Evolutionary conservation across 2,888 invertebrate species (phyloP), one percentile per base, ranked within the genome.

Genomic region (Clitarchus hookeri): DNA sequence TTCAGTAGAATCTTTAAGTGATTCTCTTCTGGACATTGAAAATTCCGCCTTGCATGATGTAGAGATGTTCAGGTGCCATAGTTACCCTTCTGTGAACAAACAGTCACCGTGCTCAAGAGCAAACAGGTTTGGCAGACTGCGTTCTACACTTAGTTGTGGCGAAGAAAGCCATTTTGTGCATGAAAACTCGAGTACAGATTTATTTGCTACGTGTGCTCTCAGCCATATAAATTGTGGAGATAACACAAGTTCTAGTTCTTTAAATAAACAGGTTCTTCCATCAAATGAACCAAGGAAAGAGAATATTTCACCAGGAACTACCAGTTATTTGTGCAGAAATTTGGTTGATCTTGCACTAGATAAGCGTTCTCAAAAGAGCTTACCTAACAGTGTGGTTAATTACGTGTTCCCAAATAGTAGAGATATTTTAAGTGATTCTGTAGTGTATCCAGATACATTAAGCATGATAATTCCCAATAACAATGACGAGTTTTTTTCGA

Each of bases 241-340:
- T 48, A 13, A 16, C 48, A 16, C 16, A 48, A 48, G 48, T 48
- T 48, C n/a, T 65, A n/a, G 65, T n/a, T 65, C 65, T 23, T n/a
- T n/a, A 19, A 19, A 8, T 65, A 19, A n/a, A 23, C n/a, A 19
- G 65, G n/a, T 6, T 8, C n/a, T 19, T 19, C 13, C 16, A 8
- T n/a, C 65, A n/a, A n/a, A 65, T n/a, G 65, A 65, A 65, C 65
- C 65, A n/a, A 65, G 65, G 65, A n/a, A n/a, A 65, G n/a, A 65
- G 23, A 65, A n/a, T 19, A n/a, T 65, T n/a, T 65, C 65, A n/a
- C 65, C 65, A n/a, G 65, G 65, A 65, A 19, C 65, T 65, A n/a
- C 23, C 65, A n/a, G 8, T 65, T 65, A 65, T n/a, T n/a, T n/a
- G 65, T 65, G 65, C 65, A 65, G 65, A 19, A 65, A 23, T n/a